A percentile compares a stretch with the other conserved stretches of the same genome.
Conservation (phyloP, 2,797 vertebrate genomes). For the Apogon hyalosoma region DNA sequence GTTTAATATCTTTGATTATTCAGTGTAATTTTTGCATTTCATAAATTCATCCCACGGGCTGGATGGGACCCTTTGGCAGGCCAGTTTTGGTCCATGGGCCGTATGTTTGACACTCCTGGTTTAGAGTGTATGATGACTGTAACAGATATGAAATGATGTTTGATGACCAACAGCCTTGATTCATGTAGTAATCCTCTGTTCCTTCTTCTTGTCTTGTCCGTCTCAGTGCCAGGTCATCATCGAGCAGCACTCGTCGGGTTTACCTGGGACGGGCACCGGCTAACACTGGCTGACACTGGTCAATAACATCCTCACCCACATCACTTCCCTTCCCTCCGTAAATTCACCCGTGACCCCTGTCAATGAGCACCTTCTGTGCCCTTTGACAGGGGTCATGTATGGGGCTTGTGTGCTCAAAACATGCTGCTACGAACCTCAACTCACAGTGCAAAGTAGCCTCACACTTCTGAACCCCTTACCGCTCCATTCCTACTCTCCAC, state of each 20-base stretch:
- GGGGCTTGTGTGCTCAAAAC: constrained; percentile 17
- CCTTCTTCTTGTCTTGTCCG: constrained; percentile 8
- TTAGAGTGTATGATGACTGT: too few species aligned
- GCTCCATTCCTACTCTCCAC: not conserved
- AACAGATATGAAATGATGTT: too few species aligned
- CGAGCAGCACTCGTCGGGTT: constrained; percentile 76
- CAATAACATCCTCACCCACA: constrained; percentile 14
- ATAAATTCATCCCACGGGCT: too few species aligned
- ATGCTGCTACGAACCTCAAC: constrained; percentile 43
- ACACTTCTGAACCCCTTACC: not conserved
- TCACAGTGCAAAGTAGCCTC: constrained; percentile 13
- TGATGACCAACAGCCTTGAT: too few species aligned
- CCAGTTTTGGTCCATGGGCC: too few species aligned
- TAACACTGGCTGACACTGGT: constrained; percentile 71
- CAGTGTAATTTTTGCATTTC: too few species aligned
- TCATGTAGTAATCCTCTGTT: too few species aligned
- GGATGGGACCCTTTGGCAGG: too few species aligned
- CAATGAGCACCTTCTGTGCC: not conserved
- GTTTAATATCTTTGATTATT: too few species aligned
- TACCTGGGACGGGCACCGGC: constrained; percentile 71
- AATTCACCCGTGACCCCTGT: not conserved
- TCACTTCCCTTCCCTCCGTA: not conserved
- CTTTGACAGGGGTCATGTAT: constrained; percentile 13
- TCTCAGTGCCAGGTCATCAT: constrained; percentile 81
- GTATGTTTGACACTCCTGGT: too few species aligned